Base-by-base conservation (phyloP, 2,888 invertebrate species). In the Agonopterix subpropinquella region DNA sequence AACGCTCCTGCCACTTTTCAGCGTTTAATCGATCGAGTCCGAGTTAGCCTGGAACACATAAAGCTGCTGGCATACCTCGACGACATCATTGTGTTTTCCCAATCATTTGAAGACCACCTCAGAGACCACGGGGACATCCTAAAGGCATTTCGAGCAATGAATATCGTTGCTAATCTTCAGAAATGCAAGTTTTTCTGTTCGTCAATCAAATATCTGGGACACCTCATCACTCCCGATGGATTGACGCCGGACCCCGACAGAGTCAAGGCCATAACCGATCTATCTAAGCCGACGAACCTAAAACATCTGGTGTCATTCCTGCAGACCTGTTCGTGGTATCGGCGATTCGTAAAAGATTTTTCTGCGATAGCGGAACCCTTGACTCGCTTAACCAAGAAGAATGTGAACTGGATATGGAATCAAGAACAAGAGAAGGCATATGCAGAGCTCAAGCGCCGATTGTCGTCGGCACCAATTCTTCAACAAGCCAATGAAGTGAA, bases 311-410 rank as follows among this genome's bases (percentile, higher is more conserved):
- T 45, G 4, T 48, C 57, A 0, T 65, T 65, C 18, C 18, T 65
- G 0, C 60, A 60, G 45, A 66, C 57, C 0, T 69, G 68, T 48
- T 67, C 70, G 0, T 73, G 70, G 71, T 73, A 64, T 46, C 45
- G 70, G 2, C 60, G 59, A 36, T 68, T 66, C 39, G 57, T 67
- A 0, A 55, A 55, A 9, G 44, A 58, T 2, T 65, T 64, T 36
- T 45, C 64, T 0, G 35, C 53, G 11, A 54, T 70, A 0, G 60
- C 68, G 0, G 49, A 67, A 44, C 71, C 73, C 1, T 49, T 64
- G 2, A 69, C 66, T 0, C 18, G 46, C 1, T 47, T 73, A 0
- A 67, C 67, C 9, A 61, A 54, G 8, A 73, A 77, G 36, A 53
- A 49, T 4, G 43, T 56, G 10, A 0, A 43, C 0, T 71, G 70